phyloP scores from a whole-genome alignment of 2,888 invertebrate species.

The Aspidiotus destructor region DNA sequence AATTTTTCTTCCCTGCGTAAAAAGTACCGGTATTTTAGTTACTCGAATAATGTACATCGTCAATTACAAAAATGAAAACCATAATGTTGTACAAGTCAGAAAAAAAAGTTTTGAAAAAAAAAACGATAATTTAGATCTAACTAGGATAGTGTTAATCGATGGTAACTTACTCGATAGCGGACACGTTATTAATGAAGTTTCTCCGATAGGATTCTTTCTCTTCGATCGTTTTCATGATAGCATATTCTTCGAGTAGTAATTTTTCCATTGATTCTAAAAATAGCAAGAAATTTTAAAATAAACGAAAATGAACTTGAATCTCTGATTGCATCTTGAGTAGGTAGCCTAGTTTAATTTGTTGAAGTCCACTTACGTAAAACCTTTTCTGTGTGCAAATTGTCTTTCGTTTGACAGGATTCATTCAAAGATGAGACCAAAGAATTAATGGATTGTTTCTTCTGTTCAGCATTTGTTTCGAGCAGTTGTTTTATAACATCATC shows the following conservation, averaged over 20 bases:
- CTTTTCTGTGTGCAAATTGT: constrained; percentile 9
- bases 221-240: constrained; percentile 4
- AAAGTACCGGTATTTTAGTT: constrained; percentile 1
- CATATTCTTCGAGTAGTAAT: constrained; percentile 17
- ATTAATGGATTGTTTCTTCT: constrained; percentile 5
- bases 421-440: constrained; percentile 7
- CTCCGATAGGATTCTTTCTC: constrained; percentile 1
- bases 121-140: not conserved
- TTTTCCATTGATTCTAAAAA: constrained; percentile 27
- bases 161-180: no score
- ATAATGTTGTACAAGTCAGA: not conserved
- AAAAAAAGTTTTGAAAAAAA: not conserved
- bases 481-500: constrained; percentile 26
- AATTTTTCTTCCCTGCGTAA: constrained; percentile 12
- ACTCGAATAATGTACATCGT: not conserved
- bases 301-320: not conserved
- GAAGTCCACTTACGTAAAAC: constrained; percentile 9
- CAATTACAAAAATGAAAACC: not conserved
- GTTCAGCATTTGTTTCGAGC: constrained; percentile 11
- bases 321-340: not conserved
- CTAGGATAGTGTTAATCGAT: no score
- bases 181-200: not conserved
- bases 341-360: not conserved
- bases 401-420: not conserved
- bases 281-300: not conserved